Percentiles rank a stretch among this genome's conserved stretches.
Evolutionary conservation across 2,888 invertebrate genomes (phyloP).

Genomic region (Coleophora deauratella): DNA sequence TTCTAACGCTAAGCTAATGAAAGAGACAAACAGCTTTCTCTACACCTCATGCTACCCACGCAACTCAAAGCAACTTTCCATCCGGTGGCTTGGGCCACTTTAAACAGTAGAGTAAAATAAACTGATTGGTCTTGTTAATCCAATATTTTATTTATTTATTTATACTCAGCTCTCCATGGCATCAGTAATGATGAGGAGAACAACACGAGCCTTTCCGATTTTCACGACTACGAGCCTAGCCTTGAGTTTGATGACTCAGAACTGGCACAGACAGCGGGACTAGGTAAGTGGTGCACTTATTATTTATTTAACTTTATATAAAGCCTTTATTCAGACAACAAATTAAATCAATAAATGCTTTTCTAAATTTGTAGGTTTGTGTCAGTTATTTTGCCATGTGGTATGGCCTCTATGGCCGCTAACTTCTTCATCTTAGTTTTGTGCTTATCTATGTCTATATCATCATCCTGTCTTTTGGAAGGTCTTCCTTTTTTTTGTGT

Average conservation of each 20-base stretch:
- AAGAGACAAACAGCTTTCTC: too few species aligned
- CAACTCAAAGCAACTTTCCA: too few species aligned
- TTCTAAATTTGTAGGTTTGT: neutral
- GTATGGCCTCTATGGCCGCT: neutral
- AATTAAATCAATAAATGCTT: neutral
- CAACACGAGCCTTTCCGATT: constrained; percentile 91
- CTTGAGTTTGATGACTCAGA: constrained; percentile 98
- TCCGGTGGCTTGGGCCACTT: too few species aligned
- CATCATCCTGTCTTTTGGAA: too few species aligned
- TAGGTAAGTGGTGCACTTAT: constrained; percentile 78
- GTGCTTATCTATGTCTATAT: too few species aligned
- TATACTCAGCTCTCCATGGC: constrained; percentile 45
- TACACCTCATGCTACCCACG: too few species aligned
- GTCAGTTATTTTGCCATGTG: neutral
- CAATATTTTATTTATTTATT: too few species aligned
- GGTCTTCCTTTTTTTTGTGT: too few species aligned
- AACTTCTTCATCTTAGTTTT: neutral
- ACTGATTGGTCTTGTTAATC: too few species aligned
- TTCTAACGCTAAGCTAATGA: too few species aligned
- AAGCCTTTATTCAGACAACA: neutral
- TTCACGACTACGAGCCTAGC: constrained; percentile 95
- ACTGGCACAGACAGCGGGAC: constrained; percentile 79
- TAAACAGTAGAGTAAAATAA: too few species aligned
- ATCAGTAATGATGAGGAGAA: constrained; percentile 76
- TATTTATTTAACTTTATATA: neutral